Evolutionary conservation across 2,113 vertebrate genomes (phyloP), one percentile per base, ranked within the genome.

Genomic region (Poicephalus meyeri): DNA sequence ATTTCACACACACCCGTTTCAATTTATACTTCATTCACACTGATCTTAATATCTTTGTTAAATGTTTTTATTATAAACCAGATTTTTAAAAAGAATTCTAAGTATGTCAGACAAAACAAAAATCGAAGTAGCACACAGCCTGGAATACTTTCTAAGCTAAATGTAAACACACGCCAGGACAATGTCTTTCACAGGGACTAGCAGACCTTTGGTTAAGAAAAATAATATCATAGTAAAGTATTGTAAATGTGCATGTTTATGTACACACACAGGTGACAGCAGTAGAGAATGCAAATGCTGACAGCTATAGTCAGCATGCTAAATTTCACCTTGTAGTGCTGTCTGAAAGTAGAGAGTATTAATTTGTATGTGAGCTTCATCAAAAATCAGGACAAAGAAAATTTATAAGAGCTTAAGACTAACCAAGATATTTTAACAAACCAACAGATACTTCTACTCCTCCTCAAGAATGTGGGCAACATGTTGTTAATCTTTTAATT

Each of bases 401-500:
- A 96, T 97, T 98, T 96, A 96, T 93, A 88, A 73, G 80, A 97
- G 93, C 85, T 94, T 93, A 78, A 50, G 82, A 94, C 81, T 94
- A 95, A 97, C 91, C 88, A 47, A 95, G 50, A 90, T 88, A 87
- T 95, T 96, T 95, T 98, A 97, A 97, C 95, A 95, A 98, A 96
- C 64, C 85, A 56, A 86, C 80, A 97, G 89, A 96, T 94, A 82
- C 52, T 80, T 96, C 93, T 95, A 93, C 93, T 96, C 92, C 97
- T 98, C 93, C 84, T 89, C 97, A 96, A 98, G 91, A 94, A 69
- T 81, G 76, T 94, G 89, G 89, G 63, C 20, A 88, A 76, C 35
- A 95, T 94, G 86, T 89, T 95, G 94, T 95, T 97, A 98, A 98
- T 98, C 41, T 95, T 85, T 94, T 98, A 98, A 98, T 98, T 98